These are phyloP conservation scores for Prosopocoilus inquinatus DNA, from an alignment of 2,888 invertebrate species.

Conservation along the genomic window DNA sequence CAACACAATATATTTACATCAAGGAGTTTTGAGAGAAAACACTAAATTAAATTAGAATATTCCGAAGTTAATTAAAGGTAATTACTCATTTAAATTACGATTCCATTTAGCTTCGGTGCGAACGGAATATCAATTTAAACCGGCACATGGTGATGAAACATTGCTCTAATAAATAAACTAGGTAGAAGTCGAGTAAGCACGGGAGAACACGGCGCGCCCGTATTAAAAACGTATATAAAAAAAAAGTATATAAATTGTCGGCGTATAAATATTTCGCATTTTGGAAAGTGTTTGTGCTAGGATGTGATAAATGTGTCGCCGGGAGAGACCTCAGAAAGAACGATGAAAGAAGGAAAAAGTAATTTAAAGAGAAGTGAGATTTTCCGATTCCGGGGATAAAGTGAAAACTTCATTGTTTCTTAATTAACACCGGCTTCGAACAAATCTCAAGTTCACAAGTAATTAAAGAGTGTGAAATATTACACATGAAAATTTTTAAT, in stretches of 20 bases:
- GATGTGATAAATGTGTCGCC: background rate
- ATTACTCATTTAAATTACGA: too few relatives aligned
- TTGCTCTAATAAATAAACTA: too few relatives aligned
- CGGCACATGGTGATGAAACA: too few relatives aligned
- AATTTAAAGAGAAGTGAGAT: background rate
- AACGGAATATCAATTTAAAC: too few relatives aligned
- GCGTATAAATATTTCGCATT: background rate
- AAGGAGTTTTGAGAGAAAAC: too few relatives aligned
- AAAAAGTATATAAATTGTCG: background rate
- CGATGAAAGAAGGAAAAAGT: background rate
- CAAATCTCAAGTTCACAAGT: background rate
- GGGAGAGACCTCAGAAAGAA: background rate
- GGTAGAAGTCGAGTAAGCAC: too few relatives aligned
- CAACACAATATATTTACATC: too few relatives aligned
- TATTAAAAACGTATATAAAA: background rate
- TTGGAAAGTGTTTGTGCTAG: background rate
- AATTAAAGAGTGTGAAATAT: conserved; percentile 9
- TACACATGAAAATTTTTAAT: too few relatives aligned
- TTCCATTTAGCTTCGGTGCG: too few relatives aligned
- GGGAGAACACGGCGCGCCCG: too few relatives aligned
- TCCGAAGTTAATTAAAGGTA: too few relatives aligned
- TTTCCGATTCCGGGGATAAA: conserved; percentile 1
- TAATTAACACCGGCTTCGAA: background rate
- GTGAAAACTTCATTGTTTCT: conserved; percentile 4
- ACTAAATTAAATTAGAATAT: too few relatives aligned